phyloP scores from a whole-genome alignment of 2,888 invertebrate genomes.

The Hirtodrosophila trivittata region DNA sequence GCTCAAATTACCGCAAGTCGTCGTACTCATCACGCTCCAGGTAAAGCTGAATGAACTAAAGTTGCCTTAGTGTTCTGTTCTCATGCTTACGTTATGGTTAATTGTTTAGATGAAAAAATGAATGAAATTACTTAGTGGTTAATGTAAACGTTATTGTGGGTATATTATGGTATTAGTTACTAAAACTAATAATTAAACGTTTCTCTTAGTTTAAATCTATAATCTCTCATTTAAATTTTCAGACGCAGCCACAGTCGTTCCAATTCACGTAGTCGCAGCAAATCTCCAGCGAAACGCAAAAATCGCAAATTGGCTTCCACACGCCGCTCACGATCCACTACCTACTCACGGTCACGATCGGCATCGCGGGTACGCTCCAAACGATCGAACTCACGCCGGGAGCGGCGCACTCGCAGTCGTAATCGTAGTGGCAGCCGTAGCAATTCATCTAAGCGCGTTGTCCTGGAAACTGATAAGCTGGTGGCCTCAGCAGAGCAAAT shows the following conservation, averaged over 20 bases:
- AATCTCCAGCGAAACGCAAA: slow-evolving; percentile 63
- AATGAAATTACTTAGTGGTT: too few species aligned
- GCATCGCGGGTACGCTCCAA: slow-evolving; percentile 65
- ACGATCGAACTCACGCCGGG: slow-evolving; percentile 57
- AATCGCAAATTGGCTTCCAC: slow-evolving; percentile 81
- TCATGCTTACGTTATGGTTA: too few species aligned
- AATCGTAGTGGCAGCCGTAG: slow-evolving; percentile 40
- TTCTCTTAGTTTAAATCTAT: too few species aligned
- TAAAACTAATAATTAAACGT: too few species aligned
- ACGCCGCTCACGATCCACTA: slow-evolving; percentile 79
- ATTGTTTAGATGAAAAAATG: too few species aligned
- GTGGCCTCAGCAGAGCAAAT: slow-evolving; percentile 81
- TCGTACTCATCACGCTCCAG: slow-evolving; percentile 77
- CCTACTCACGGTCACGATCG: slow-evolving; percentile 70
- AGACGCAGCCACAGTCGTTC: slow-evolving; percentile 79
- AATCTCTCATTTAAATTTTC: slow-evolving; percentile 12
- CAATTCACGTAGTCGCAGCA: slow-evolving; percentile 77
- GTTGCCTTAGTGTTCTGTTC: too few species aligned
- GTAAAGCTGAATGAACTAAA: too few species aligned
- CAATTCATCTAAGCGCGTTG: slow-evolving; percentile 57
- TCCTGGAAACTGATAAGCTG: slow-evolving; percentile 79
- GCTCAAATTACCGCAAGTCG: slow-evolving; percentile 72
- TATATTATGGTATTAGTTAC: too few species aligned
- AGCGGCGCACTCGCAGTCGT: slow-evolving; percentile 49
- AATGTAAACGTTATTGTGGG: too few species aligned